A percentile compares a stretch with the other conserved stretches of the same genome.
Conservation (phyloP, 2,113 vertebrate genomes). For the mouse (Mus musculus) region DNA sequence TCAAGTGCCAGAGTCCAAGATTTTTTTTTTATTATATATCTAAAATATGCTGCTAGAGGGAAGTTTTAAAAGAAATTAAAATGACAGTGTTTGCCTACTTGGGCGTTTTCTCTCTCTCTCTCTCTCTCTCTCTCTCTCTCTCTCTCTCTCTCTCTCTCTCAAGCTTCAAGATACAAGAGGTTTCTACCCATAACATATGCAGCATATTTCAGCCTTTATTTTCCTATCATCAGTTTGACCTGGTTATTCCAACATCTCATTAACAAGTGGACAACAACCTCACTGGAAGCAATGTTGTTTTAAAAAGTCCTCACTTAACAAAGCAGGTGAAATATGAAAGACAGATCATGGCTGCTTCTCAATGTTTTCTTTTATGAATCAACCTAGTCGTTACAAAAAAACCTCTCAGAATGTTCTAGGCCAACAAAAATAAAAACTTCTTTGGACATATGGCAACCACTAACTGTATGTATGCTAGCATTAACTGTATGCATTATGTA, state of each 20-base stretch:
- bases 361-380: not conserved
- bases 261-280: not conserved
- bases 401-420: not conserved
- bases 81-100: not conserved
- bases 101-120: not conserved
- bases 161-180: not conserved
- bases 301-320: not conserved
- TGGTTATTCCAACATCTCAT: not conserved
- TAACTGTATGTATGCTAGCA: not conserved
- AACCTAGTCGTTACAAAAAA: constrained; percentile 15
- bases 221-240: not conserved
- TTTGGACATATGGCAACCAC: not conserved
- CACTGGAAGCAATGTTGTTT: not conserved
- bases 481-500: not conserved
- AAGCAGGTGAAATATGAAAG: not conserved
- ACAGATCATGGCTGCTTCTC: not conserved
- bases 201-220: not conserved
- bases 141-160: not conserved
- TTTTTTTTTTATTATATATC: constrained; percentile 26
- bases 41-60: constrained; percentile 25
- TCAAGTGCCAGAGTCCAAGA: not conserved
- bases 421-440: not conserved
- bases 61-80: not conserved
- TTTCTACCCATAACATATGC: not conserved
- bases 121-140: not conserved